These are phyloP conservation scores for Paramormyrops kingsleyae DNA, from an alignment of 2,113 vertebrate genomes.

Conservation along the genomic window DNA sequence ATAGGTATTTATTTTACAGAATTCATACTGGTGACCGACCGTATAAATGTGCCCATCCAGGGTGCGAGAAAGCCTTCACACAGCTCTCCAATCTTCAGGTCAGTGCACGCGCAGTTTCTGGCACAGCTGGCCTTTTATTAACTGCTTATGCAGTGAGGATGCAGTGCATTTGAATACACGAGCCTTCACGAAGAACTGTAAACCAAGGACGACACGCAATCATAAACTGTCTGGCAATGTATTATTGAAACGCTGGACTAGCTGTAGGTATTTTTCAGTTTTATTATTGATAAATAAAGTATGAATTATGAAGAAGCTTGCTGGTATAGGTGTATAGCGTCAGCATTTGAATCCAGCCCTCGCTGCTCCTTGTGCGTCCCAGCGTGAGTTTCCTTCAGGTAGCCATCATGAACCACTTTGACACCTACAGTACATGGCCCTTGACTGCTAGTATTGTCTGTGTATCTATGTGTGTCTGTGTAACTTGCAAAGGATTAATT, in stretches of 20 bases:
- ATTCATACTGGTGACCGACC: slow-evolving; percentile 70
- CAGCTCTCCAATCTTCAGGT: slow-evolving; percentile 72
- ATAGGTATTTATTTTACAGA: slow-evolving; percentile 37
- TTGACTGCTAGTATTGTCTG: not conserved
- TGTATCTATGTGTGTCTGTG: not conserved
- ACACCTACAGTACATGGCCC: not conserved
- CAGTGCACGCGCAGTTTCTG: slow-evolving; percentile 2
- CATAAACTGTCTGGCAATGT: not conserved
- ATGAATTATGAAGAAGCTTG: not conserved
- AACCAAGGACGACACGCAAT: not conserved
- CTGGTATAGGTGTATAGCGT: not conserved
- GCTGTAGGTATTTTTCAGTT: not conserved
- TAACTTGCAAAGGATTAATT: not conserved
- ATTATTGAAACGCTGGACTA: not conserved
- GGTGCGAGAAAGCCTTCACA: slow-evolving; percentile 72
- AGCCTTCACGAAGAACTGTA: not conserved
- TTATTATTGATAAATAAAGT: not conserved
- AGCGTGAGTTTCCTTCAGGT: not conserved
- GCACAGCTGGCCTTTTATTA: not conserved
- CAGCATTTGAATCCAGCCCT: not conserved
- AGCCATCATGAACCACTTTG: not conserved
- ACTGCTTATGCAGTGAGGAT: not conserved
- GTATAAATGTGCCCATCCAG: slow-evolving; percentile 71
- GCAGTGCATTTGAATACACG: not conserved
- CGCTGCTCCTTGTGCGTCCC: not conserved